Conservation (phyloP, 2,797 vertebrate species). For the Gobio occitaniae region DNA sequence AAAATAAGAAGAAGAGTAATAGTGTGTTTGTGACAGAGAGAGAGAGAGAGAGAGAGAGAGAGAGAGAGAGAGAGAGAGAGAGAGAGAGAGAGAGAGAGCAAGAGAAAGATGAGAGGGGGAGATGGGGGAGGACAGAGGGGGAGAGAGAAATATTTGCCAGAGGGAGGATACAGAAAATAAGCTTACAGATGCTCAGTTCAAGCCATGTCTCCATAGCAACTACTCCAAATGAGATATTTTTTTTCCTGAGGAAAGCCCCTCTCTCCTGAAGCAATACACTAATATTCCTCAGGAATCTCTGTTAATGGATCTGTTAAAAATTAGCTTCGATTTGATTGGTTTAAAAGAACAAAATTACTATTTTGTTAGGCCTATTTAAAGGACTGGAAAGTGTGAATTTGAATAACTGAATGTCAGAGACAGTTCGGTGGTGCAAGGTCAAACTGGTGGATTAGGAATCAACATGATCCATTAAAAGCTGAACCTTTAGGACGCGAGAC, state of each 20-base stretch:
- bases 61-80: slow-evolving; percentile 44
- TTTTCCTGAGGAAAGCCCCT: slow-evolving; percentile 53
- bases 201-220: slow-evolving; percentile 81
- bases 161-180: slow-evolving; percentile 59
- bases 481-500: neutral
- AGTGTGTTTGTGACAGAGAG: neutral
- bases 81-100: neutral
- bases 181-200: slow-evolving; percentile 70
- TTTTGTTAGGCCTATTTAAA: neutral
- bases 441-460: neutral
- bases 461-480: neutral
- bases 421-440: slow-evolving; percentile 3
- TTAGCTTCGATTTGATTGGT: neutral
- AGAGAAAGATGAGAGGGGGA: slow-evolving; percentile 11
- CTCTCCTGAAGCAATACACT: neutral
- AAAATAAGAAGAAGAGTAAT: slow-evolving; percentile 6
- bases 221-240: slow-evolving; percentile 43
- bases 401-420: neutral
- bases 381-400: neutral
- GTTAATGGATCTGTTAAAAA: slow-evolving; percentile 5
- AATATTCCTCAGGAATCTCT: slow-evolving; percentile 9
- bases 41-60: neutral
- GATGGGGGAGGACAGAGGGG: slow-evolving; percentile 54
- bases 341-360: neutral
- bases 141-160: slow-evolving; percentile 37